Evolutionary conservation across 1,140 invertebrate species (phyloP).

Genomic region (Grapholita molesta): DNA sequence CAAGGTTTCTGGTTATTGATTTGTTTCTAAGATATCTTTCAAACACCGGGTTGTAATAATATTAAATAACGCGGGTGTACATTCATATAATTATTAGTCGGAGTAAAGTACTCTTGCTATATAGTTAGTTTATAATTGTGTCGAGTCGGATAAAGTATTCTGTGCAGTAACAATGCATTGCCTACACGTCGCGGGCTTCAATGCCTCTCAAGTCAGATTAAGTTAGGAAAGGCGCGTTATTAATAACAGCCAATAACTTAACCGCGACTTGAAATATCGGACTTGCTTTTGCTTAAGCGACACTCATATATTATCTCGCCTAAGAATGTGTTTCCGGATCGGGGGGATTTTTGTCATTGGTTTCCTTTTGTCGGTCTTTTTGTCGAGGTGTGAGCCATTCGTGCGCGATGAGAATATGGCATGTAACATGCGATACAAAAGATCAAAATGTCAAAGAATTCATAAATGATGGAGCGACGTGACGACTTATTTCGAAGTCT

Average conservation of each 20-base stretch:
- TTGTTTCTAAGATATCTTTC: neutral
- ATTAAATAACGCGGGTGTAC: neutral
- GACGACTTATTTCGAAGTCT: slow-evolving; percentile 7
- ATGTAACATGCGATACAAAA: neutral
- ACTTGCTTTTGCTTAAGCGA: slow-evolving; percentile 74
- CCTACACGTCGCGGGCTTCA: slow-evolving; percentile 62
- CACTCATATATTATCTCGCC: slow-evolving; percentile 63
- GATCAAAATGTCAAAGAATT: neutral
- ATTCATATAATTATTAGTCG: neutral
- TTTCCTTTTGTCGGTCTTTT: slow-evolving; percentile 43
- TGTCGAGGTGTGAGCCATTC: slow-evolving; percentile 18
- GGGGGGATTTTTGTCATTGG: slow-evolving; percentile 56
- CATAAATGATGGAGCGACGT: neutral
- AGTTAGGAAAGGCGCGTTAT: slow-evolving; percentile 71
- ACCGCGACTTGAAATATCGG: slow-evolving; percentile 70
- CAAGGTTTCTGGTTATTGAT: neutral
- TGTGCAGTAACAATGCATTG: slow-evolving; percentile 61
- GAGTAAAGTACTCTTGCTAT: neutral
- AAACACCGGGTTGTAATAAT: neutral
- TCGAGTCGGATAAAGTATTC: slow-evolving; percentile 39
- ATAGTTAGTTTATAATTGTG: neutral
- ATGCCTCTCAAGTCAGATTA: slow-evolving; percentile 75
- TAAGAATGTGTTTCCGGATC: slow-evolving; percentile 74
- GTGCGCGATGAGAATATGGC: neutral
- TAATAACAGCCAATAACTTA: slow-evolving; percentile 76